A percentile compares a stretch with the other conserved stretches of the same genome.
phyloP scores from a whole-genome alignment of 1,140 invertebrate genomes.

The Marisa cornuarietis region DNA sequence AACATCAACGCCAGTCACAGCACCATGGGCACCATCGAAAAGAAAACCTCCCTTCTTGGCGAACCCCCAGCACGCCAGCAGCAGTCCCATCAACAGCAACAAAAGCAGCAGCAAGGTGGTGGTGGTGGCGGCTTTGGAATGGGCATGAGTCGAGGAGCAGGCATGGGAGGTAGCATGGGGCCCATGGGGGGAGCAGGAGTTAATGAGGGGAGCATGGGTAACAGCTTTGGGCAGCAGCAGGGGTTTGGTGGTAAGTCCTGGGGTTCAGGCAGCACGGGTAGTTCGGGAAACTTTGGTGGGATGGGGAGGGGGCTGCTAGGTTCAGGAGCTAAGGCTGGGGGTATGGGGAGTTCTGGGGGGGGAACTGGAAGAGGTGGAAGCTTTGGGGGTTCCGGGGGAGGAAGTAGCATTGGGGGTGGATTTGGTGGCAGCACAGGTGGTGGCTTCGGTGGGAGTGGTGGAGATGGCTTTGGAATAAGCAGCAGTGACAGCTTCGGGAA shows the following conservation, averaged over 20 bases:
- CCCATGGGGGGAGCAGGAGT: background rate
- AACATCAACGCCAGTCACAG: slow-evolving; percentile 16
- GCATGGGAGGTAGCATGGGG: background rate
- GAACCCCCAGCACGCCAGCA: slow-evolving; percentile 13
- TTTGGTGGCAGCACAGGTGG: background rate
- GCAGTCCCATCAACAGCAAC: background rate
- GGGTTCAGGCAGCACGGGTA: background rate
- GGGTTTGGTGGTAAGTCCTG: background rate
- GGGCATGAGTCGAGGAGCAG: background rate
- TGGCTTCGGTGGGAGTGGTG: slow-evolving; percentile 5
- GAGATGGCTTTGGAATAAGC: background rate
- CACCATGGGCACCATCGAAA: slow-evolving; percentile 5
- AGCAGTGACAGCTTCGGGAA: background rate
- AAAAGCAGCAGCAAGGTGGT: background rate
- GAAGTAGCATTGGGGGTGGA: slow-evolving; percentile 13
- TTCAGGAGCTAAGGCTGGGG: background rate
- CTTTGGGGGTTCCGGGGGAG: background rate
- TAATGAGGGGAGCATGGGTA: background rate
- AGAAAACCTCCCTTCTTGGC: slow-evolving; percentile 22
- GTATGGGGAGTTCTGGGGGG: background rate
- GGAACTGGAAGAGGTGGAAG: slow-evolving; percentile 6
- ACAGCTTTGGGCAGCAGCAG: background rate
- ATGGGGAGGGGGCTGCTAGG: background rate
- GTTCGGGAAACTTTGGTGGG: slow-evolving; percentile 3
- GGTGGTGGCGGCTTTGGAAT: background rate